A percentile compares a stretch with the other conserved stretches of the same genome.
These are phyloP conservation scores for Heloderma charlesbogerti DNA, from an alignment of 2,113 vertebrate species.

Conservation along the genomic window DNA sequence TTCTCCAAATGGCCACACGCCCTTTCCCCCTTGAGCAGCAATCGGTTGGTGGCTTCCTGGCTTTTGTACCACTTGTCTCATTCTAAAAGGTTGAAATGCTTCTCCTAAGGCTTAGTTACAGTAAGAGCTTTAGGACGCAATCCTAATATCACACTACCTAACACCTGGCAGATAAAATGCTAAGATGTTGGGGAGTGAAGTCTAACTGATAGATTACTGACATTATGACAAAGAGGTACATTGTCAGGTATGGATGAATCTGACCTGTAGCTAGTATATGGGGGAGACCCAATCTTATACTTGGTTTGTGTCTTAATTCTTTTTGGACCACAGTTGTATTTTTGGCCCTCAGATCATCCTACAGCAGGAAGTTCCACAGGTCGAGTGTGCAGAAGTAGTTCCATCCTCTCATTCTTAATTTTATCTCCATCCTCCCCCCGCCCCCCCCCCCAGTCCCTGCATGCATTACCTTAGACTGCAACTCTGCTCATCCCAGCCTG, in stretches of 20 bases:
- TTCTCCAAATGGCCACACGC: no score
- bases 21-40: no score
- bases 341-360: background rate
- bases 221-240: background rate
- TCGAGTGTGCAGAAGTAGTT: no score
- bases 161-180: background rate
- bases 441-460: background rate
- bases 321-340: background rate
- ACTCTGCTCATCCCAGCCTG: constrained; percentile 35
- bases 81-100: no score
- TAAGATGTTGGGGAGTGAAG: background rate
- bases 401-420: background rate
- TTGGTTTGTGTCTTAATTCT: background rate
- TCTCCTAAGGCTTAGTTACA: no score
- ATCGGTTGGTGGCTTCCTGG: no score
- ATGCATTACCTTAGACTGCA: constrained; percentile 28
- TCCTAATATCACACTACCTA: background rate
- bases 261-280: background rate
- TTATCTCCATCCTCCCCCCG: background rate
- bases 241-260: background rate
- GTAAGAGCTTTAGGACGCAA: no score
- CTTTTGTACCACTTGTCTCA: no score
- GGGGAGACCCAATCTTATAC: background rate
- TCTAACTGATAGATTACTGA: no score
- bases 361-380: background rate